Evolutionary conservation across 2,113 vertebrate species (phyloP), one percentile per base, ranked within the genome.

Genomic region (Carassius gibelio): DNA sequence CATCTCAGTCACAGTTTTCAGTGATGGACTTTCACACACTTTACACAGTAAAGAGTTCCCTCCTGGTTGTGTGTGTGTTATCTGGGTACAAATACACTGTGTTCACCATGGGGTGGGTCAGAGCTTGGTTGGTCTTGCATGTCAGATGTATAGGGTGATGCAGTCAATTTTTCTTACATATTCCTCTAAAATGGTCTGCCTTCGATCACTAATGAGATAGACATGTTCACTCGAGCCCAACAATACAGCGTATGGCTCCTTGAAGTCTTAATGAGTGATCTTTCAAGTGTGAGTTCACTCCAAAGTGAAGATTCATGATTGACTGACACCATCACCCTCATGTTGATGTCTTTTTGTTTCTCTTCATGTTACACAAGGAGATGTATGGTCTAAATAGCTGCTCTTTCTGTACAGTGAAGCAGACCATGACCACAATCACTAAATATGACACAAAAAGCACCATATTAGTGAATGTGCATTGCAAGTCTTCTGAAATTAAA

Each of bases 1-100:
- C 68, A 75, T 55, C 80, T 75, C 26, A 72, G 10, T 84, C 76
- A 69, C 69, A 84, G n/a, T 48, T 69, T 62, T 61, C 50, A 72
- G 34, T 72, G 50, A 75, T 81, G 30, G 71, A 75, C 26, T 50
- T 64, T 84, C 69, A 61, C 71, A 75, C 72, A 48, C 30, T 82
- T 62, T 26, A 75, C 45, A 81, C 23, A 86, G 19, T 15, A 36
- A 50, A 38, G 77, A 57, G 34, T 36, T 38, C 42, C 42, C 38
- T 72, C 19, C 42, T 69, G 74, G 66, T 68, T 59, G 64, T 78
- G 55, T 81, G 85, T 50, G n/a, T 75, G 64, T 83, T 55, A 17
- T 42, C 34, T 64, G 36, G 57, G 8, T 13, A 1, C 52, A 78
- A 59, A 59, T 52, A 78, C 8, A 1, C 10, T 1, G 23, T 59